Evolutionary conservation across 1,140 invertebrate genomes (phyloP).

Genomic region (Eupeodes corollae): DNA sequence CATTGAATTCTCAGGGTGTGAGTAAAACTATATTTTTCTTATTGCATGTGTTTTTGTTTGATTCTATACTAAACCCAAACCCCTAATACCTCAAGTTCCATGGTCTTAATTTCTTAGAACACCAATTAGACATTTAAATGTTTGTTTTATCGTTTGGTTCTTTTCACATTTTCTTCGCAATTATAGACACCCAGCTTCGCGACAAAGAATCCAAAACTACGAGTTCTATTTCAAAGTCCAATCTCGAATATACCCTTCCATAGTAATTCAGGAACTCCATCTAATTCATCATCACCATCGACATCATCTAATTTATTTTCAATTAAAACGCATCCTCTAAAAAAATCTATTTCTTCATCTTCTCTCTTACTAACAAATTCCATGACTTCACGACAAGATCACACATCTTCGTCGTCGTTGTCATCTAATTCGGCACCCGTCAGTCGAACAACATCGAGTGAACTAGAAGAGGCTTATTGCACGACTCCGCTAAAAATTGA

Average conservation of each 20-base stretch:
- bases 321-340: conserved; percentile 18
- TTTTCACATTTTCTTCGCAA: not conserved
- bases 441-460: conserved; percentile 22
- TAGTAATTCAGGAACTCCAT: too few species aligned
- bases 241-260: conserved; percentile 8
- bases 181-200: conserved; percentile 28
- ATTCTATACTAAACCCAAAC: too few species aligned
- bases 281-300: conserved; percentile 11
- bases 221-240: conserved; percentile 34
- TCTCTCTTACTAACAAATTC: conserved; percentile 14
- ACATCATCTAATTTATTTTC: conserved; percentile 8
- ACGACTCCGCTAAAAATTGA: conserved; percentile 24
- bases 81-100: too few species aligned
- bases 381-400: conserved; percentile 6
- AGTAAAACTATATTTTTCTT: too few species aligned
- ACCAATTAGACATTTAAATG: not conserved
- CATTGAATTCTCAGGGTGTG: not conserved
- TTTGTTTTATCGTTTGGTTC: not conserved
- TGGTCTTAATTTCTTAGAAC: too few species aligned
- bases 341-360: conserved; percentile 34
- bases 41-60: too few species aligned
- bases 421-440: conserved; percentile 23
- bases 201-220: conserved; percentile 26
- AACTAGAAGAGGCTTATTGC: conserved; percentile 11
- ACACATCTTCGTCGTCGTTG: conserved; percentile 6